Evolutionary conservation across 2,888 invertebrate genomes (phyloP), one percentile per base, ranked within the genome.

Genomic region (Philaethria dido): DNA sequence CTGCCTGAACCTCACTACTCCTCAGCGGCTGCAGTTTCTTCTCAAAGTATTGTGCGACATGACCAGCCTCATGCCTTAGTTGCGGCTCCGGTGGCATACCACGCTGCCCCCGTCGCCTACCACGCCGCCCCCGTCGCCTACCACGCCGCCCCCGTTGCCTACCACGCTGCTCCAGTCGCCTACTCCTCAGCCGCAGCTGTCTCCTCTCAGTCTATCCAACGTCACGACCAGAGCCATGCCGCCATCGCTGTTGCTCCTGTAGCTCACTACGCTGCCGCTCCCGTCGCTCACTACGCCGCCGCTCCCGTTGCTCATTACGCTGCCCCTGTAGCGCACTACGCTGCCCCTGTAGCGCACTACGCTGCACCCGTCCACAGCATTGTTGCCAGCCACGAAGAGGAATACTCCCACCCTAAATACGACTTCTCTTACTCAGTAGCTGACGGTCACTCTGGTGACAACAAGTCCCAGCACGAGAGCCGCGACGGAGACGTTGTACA

Each of bases 401-500:
- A 64, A 55, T 83, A 82, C 81, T 36, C 93, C 16, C 90, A 93
- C 80, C 93, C 93, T 66, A 91, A 91, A 77, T 94, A 94, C 82
- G 89, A 93, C 60, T 93, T 87, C 84, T 87, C 93, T n/a, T 94
- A 93, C 81, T 93, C 93, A 14, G 93, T 93, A 18, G 88, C 93
- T 68, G 94, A 94, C 73, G 88, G 87, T 16, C 93, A 93, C 77
- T 93, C 93, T 64, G 94, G 93, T 11, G 94, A 94, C 83, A 87
- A 89, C 78, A 93, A 94, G 83, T 90, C 88, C 73, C 93, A 94
- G 78, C 85, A 89, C 67, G 94, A 94, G 82, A 86, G 88, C 80
- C 90, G 93, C 76, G 93, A 94, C 83, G 95, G 95, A 5, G 93
- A 95, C 78, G 93, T 90, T 62, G 95, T 95, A 73, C 93, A 94